phyloP scores from a whole-genome alignment of 2,888 invertebrate species.

The Digitonthophagus gazella region DNA sequence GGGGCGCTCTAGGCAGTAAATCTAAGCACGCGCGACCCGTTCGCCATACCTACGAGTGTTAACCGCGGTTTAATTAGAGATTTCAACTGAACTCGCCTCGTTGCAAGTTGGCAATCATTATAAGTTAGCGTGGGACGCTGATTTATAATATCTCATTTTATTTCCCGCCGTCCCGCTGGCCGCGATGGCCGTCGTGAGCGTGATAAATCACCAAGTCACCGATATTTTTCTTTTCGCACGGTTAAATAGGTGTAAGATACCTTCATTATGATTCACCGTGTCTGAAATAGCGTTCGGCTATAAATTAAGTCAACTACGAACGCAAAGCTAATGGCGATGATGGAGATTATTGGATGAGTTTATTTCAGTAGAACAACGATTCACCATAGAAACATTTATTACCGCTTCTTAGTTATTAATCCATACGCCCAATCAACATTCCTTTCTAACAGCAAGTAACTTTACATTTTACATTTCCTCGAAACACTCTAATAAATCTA shows the following conservation, averaged over 20 bases:
- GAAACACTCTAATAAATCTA: too few relatives aligned
- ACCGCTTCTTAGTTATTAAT: too few relatives aligned
- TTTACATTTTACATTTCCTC: too few relatives aligned
- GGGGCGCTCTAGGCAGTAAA: constrained; percentile 28
- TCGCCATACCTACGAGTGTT: constrained; percentile 30
- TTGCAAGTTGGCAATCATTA: constrained; percentile 42
- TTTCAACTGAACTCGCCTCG: constrained; percentile 40
- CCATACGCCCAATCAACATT: too few relatives aligned
- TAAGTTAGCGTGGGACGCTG: constrained; percentile 42
- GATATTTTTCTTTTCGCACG: constrained; percentile 1
- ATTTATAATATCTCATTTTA: constrained; percentile 42
- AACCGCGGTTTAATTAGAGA: constrained; percentile 42
- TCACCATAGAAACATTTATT: too few relatives aligned
- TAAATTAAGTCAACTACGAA: too few relatives aligned
- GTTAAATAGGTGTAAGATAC: not conserved
- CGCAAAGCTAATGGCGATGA: too few relatives aligned
- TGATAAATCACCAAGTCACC: constrained; percentile 32
- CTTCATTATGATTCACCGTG: not conserved
- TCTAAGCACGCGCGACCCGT: constrained; percentile 23
- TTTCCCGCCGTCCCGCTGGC: constrained; percentile 32
- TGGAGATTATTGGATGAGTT: too few relatives aligned
- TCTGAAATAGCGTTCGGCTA: not conserved
- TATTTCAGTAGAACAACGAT: too few relatives aligned
- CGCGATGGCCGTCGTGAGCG: constrained; percentile 24
- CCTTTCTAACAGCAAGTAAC: too few relatives aligned